Evolutionary conservation across 1,140 invertebrate genomes (phyloP).

Genomic region (Drosophila ananassae): DNA sequence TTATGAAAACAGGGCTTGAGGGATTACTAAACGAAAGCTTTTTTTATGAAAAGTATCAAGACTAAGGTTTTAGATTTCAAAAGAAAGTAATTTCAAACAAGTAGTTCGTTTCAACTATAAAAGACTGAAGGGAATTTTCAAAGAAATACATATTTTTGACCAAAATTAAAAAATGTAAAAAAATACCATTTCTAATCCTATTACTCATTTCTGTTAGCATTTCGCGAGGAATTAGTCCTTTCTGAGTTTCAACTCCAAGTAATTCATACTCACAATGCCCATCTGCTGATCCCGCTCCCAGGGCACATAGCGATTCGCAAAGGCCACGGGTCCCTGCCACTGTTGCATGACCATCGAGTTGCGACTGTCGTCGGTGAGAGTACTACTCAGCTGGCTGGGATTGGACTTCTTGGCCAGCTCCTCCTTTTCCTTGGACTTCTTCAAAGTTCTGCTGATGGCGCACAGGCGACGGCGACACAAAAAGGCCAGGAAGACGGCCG

Average conservation of each 20-base stretch:
- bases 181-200: not conserved
- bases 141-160: too few species aligned
- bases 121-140: too few species aligned
- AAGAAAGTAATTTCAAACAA: too few species aligned
- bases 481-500: slow-evolving; percentile 85
- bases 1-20: not conserved
- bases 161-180: too few species aligned
- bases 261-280: slow-evolving; percentile 50
- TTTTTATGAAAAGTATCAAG: not conserved
- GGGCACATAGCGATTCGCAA: slow-evolving; percentile 91
- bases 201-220: not conserved
- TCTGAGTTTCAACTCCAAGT: not conserved
- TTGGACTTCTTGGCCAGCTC: slow-evolving; percentile 86
- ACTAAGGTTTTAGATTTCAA: not conserved
- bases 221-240: too few species aligned
- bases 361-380: slow-evolving; percentile 74
- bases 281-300: slow-evolving; percentile 89
- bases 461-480: slow-evolving; percentile 86
- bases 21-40: not conserved
- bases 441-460: slow-evolving; percentile 78
- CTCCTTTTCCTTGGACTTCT: slow-evolving; percentile 85
- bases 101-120: too few species aligned
- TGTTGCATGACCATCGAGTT: slow-evolving; percentile 86
- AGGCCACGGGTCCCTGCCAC: slow-evolving; percentile 90
- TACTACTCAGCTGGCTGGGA: slow-evolving; percentile 70